Evolutionary conservation across 2,113 vertebrate species (phyloP).

Genomic region (Rhinolophus sinicus): DNA sequence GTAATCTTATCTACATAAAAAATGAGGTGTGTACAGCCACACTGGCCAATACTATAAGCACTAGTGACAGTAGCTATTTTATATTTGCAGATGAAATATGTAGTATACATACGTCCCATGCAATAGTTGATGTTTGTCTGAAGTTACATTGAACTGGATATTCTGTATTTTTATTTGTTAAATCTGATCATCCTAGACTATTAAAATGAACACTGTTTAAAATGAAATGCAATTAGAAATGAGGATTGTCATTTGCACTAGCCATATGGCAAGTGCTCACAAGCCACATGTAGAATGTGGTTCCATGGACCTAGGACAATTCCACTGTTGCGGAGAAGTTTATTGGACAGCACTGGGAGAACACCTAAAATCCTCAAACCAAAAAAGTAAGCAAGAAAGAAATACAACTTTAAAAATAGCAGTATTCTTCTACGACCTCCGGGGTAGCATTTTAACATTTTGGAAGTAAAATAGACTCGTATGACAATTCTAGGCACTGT

Average conservation of each 20-base stretch:
- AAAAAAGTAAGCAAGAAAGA: not conserved
- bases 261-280: not conserved
- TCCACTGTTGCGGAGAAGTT: too few relatives aligned
- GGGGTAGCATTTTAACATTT: not conserved
- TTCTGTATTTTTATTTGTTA: not conserved
- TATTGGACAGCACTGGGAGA: not conserved
- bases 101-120: not conserved
- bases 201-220: slow-evolving; percentile 2
- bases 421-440: not conserved
- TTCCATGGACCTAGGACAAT: not conserved
- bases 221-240: not conserved
- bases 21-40: not conserved
- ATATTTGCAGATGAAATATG: not conserved
- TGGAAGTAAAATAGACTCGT: not conserved
- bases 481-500: not conserved
- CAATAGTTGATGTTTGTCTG: not conserved
- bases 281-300: fast-evolving
- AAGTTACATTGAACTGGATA: not conserved
- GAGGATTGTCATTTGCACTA: too few relatives aligned
- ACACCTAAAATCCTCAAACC: not conserved
- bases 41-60: not conserved
- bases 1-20: not conserved
- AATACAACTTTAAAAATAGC: not conserved
- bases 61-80: not conserved
- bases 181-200: not conserved